Evolutionary conservation across 1,140 invertebrate species (phyloP), one percentile per base, ranked within the genome.

Genomic region (Platorchestia sp.): DNA sequence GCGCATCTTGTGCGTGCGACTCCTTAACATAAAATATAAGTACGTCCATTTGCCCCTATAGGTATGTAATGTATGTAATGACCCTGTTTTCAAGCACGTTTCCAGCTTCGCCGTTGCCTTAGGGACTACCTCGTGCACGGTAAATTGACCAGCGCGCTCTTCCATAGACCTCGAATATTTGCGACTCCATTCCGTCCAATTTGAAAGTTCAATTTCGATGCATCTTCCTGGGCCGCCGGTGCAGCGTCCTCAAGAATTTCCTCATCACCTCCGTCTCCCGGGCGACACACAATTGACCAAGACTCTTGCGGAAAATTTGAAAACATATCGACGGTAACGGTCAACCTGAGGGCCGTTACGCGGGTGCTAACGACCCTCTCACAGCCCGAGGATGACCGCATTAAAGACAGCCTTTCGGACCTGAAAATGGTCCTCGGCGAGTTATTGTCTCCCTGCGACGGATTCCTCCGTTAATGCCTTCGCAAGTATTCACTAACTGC

Each of bases 301-400:
- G 91, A 93, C 43, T 45, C 91, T 93, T 44, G 43, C 40, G 91
- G 91, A 93, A 93, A 93, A 93, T 93, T 93, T 93, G 91, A 93
- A 93, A 93, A 93, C 91, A 93, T 93, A 93, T 93, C 91, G 91
- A 93, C 91, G 45, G 91, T 93, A 93, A 93, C 91, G 91, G 91
- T 93, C 91, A 93, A 93, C 91, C 40, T 45, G 91, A 93, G 91
- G 91, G 91, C 91, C 45, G 91, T 93, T 93, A 93, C 44, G 91
- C 40, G 91, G 87, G 91, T 93, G 91, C 45, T 93, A 93, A 93
- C 91, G 91, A 93, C 91, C 45, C 91, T 93, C 91, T 93, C 91
- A 45, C 40, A 10, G 91, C 43, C n/a, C 91, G 43, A 44, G 41
- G 91, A 93, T 93, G 91, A 93, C 91, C 91, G 91, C 91, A 93